Conservation (phyloP, 2,113 vertebrate species). For the Patagioenas fasciata region DNA sequence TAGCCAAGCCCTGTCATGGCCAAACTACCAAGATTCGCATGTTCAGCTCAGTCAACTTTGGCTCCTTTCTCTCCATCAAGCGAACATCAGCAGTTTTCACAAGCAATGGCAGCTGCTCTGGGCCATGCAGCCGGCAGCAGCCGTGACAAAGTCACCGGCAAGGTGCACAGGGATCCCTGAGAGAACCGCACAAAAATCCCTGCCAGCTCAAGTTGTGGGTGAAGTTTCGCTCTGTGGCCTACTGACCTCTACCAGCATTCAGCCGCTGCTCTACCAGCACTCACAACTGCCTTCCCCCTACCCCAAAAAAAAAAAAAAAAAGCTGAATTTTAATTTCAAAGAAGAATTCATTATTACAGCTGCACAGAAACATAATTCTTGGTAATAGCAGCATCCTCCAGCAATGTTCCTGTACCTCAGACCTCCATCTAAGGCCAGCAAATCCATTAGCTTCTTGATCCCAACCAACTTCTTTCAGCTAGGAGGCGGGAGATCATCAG, state of each 20-base stretch:
- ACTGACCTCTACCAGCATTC: background rate
- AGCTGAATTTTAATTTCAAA: background rate
- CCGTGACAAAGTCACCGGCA: background rate
- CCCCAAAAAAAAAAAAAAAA: too few relatives aligned
- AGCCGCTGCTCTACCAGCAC: background rate
- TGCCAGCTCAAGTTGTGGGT: background rate
- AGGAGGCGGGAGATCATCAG: background rate
- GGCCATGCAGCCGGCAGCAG: background rate
- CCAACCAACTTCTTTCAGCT: background rate
- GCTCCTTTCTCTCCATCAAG: background rate
- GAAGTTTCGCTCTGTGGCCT: background rate
- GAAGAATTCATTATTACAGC: background rate
- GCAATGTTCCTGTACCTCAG: background rate
- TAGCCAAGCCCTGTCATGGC: background rate
- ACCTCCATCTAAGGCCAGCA: background rate
- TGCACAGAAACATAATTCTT: background rate
- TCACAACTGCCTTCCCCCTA: background rate
- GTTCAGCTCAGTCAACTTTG: background rate
- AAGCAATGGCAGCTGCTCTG: background rate
- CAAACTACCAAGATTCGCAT: background rate
- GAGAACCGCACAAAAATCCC: fast-evolving
- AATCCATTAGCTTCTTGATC: background rate
- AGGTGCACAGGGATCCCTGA: background rate
- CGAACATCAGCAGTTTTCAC: background rate
- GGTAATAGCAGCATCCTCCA: background rate